Percentiles rank a stretch among this genome's conserved stretches.
Conservation (phyloP, 2,113 vertebrate genomes). For the Atrichornis clamosus region DNA sequence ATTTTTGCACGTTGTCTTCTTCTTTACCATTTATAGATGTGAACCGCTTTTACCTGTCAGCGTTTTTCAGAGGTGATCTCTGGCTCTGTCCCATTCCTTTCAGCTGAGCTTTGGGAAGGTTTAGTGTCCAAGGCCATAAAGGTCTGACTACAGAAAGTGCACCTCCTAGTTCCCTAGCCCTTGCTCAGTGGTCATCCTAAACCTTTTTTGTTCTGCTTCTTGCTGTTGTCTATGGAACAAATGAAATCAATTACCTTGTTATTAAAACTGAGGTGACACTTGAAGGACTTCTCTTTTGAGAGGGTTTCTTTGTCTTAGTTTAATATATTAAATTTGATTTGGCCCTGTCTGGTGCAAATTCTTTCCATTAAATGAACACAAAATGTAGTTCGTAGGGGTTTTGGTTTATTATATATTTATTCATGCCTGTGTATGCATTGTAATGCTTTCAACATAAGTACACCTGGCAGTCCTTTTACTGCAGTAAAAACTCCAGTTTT, state of each 20-base stretch:
- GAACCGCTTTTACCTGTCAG: not conserved
- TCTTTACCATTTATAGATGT: not conserved
- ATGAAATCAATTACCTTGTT: not conserved
- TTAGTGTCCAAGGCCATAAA: not conserved
- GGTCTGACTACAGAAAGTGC: not conserved
- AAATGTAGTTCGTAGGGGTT: not conserved
- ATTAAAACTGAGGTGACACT: not conserved
- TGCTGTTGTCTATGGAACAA: not conserved
- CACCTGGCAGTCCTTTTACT: not conserved
- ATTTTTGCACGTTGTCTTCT: not conserved
- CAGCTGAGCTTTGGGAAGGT: not conserved
- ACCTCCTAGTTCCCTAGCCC: not conserved
- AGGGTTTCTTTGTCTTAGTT: not conserved
- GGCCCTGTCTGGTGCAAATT: not conserved
- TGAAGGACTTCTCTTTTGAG: not conserved
- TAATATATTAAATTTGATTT: not conserved
- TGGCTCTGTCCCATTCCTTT: not conserved
- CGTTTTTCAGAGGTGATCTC: not conserved
- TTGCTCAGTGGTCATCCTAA: not conserved
- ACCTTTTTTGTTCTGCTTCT: not conserved
- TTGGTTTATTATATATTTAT: not conserved
- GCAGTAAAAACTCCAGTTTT: not conserved
- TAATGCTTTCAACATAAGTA: not conserved
- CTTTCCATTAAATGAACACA: not conserved
- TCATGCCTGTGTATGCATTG: not conserved